Evolutionary conservation across 30 jellyfish, hydroid and myxozoan species (phyloP), one percentile per base, ranked within the genome.

Genomic region (Pelagia noctiluca): DNA sequence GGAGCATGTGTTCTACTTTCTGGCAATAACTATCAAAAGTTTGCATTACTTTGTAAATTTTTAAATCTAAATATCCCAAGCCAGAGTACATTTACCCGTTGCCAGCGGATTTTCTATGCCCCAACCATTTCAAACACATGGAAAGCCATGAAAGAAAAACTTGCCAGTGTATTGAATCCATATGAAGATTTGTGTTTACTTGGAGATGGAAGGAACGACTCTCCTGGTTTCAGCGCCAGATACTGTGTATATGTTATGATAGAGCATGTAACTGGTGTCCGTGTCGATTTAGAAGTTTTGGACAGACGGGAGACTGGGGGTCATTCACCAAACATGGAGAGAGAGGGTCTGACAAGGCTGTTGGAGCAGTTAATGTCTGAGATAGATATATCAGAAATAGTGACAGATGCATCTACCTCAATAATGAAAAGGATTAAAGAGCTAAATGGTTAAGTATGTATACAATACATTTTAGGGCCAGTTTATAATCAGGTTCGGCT

Each of bases 141-240:
- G 89, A 37, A 24, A 16, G 82, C 35, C 18, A 4, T 78, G 69
- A 63, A 35, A 29, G 32, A 3, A 42, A 47, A 78, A 12, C 23
- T 42, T 10, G 0, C 47, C 26, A 28, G 23, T 18, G 18, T 53
- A 1, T n/a, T 78, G 49, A 26, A 7, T 30, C 46, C 28, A 22
- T 35, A 72, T 42, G 29, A 72, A 46, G 71, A 72, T 49, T 19
- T 78, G 31, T 36, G 83, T 32, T 24, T 78, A 21, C 18, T 67
- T 32, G 89, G 89, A 7, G 89, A 78, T 78, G 89, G 83, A 42
- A 60, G 82, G 13, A 78, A 63, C n/a, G 89, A 78, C 50, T 37
- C 88, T 2, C 88, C 88, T 13, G 88, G 88, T 24, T 62, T 32
- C 54, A 31, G 72, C 35, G 82, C 88, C 21, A 35, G 57, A 19